Percentiles rank a stretch among this genome's conserved stretches.
Conservation (phyloP, 2,888 invertebrate species). For the Apotomis turbidana region DNA sequence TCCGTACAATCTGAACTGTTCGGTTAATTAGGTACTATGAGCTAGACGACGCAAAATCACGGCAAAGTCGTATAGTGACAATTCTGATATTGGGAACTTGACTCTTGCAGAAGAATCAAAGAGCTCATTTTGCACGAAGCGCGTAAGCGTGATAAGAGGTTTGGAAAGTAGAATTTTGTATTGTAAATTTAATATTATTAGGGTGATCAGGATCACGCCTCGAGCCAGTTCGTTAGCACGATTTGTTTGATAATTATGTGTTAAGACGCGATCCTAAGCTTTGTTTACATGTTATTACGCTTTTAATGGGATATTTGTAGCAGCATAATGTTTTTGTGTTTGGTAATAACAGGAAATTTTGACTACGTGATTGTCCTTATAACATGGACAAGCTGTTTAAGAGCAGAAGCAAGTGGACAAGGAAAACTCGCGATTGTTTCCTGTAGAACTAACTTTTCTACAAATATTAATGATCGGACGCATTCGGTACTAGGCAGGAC, state of each 20-base stretch:
- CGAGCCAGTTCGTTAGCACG: conserved; percentile 14
- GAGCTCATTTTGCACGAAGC: background rate
- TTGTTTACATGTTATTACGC: background rate
- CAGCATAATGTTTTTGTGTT: too few relatives aligned
- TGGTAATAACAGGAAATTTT: too few relatives aligned
- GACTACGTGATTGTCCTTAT: too few relatives aligned
- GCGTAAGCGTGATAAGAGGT: background rate
- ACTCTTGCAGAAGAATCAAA: background rate
- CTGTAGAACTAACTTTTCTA: too few relatives aligned
- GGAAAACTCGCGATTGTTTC: too few relatives aligned
- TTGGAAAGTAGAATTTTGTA: background rate
- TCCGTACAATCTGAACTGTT: conserved; percentile 14
- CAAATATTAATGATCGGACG: too few relatives aligned
- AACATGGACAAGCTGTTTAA: too few relatives aligned
- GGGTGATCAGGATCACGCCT: conserved; percentile 8
- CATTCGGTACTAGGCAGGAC: too few relatives aligned
- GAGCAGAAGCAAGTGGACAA: too few relatives aligned
- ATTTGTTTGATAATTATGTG: conserved; percentile 15
- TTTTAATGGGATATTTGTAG: background rate
- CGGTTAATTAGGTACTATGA: conserved; percentile 14
- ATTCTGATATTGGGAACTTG: background rate
- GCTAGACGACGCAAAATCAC: background rate
- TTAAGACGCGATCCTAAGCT: background rate
- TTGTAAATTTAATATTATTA: conserved; percentile 25
- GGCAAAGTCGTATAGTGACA: background rate